These are phyloP conservation scores for Chlorodrepanis virens DNA, from an alignment of 2,113 vertebrate genomes.

Conservation along the genomic window DNA sequence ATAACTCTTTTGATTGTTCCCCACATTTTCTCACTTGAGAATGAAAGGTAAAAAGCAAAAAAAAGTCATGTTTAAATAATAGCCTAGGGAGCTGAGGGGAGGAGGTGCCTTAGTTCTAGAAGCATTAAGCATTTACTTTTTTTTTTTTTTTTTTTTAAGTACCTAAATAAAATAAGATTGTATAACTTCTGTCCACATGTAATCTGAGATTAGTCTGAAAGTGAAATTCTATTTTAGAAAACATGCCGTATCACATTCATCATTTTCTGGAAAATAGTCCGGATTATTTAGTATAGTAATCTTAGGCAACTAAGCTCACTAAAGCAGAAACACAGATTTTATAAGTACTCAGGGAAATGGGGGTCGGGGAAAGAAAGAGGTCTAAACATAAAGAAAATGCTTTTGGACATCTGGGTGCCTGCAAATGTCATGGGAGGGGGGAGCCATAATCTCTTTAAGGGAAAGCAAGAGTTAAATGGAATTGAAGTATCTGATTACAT, in stretches of 20 bases:
- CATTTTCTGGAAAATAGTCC: not conserved
- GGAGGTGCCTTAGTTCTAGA: not conserved
- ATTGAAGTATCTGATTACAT: not conserved
- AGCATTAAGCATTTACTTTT: not conserved
- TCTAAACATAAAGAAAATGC: not conserved
- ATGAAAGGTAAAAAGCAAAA: not conserved
- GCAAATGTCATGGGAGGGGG: not conserved
- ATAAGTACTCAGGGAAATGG: not conserved
- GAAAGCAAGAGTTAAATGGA: not conserved
- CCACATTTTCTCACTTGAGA: not conserved
- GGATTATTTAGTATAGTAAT: not conserved
- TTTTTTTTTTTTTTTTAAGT: not conserved
- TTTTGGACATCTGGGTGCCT: not conserved
- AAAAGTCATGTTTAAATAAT: not conserved
- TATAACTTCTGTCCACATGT: not conserved
- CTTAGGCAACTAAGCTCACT: not conserved
- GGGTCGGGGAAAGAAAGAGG: accelerated
- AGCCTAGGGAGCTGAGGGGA: not conserved
- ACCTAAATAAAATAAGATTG: not conserved
- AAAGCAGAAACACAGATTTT: not conserved
- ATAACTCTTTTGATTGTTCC: not conserved
- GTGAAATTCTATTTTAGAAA: not conserved
- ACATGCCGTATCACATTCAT: not conserved
- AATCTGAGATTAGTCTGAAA: not conserved
- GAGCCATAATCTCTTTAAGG: not conserved